Percentiles rank a stretch among this genome's conserved stretches.
Conservation (phyloP, 2,797 vertebrate species). For the Falco columbarius region DNA sequence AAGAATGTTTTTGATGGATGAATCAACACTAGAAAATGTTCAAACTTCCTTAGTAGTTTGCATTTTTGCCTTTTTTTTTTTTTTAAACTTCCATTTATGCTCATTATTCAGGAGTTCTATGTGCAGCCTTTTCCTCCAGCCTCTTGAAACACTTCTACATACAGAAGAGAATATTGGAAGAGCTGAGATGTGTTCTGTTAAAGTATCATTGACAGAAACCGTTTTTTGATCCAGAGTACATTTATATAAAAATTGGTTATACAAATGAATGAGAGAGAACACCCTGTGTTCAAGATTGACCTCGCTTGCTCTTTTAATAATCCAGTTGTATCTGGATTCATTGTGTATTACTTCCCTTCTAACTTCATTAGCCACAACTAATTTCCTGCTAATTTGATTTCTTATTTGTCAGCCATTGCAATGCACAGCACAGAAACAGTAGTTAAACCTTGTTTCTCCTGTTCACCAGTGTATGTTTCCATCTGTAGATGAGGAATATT, state of each 20-base stretch:
- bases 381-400: neutral
- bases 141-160: neutral
- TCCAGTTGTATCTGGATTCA: neutral
- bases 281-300: neutral
- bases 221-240: neutral
- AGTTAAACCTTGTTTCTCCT: neutral
- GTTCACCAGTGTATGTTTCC: neutral
- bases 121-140: neutral
- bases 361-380: neutral
- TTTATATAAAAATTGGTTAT: neutral
- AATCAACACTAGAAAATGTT: neutral
- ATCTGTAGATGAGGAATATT: neutral
- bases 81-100: neutral
- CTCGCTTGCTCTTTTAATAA: neutral
- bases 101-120: neutral
- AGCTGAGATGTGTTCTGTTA: neutral
- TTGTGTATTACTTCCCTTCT: neutral
- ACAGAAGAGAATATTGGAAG: neutral
- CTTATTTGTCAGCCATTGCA: neutral
- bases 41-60: neutral
- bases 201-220: neutral
- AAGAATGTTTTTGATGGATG: neutral
- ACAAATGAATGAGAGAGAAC: too few species aligned
- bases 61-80: neutral
- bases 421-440: neutral